A percentile compares a stretch with the other conserved stretches of the same genome.
Conservation (phyloP, 53 echinoderm and acorn worm species). For the Patiria pectinifera region DNA sequence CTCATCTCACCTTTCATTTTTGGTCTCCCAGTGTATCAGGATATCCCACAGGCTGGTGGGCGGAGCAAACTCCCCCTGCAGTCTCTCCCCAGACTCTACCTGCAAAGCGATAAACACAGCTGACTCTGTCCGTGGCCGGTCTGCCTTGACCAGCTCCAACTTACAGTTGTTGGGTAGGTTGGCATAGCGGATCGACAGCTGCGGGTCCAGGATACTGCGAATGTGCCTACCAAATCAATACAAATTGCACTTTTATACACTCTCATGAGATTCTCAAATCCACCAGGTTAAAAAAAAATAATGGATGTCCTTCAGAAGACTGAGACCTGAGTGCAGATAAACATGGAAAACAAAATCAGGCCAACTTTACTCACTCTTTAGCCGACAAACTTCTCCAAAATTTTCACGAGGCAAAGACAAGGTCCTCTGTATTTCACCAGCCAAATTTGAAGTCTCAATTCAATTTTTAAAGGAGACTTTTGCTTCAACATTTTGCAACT, state of each 20-base stretch:
- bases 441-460: too few species aligned
- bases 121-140: conserved; percentile 72
- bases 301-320: too few species aligned
- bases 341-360: too few species aligned
- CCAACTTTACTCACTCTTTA: too few species aligned
- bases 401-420: too few species aligned
- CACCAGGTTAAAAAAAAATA: background rate
- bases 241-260: background rate
- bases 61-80: conserved; percentile 80
- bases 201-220: conserved; percentile 79
- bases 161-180: conserved; percentile 96
- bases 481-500: too few species aligned
- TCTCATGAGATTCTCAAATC: background rate
- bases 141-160: conserved; percentile 87
- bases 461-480: too few species aligned
- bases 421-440: too few species aligned
- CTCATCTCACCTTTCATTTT: conserved; percentile 61
- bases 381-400: too few species aligned
- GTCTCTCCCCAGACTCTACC: conserved; percentile 79
- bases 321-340: too few species aligned
- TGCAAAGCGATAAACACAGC: conserved; percentile 81
- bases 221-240: conserved; percentile 65
- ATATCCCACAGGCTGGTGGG: conserved; percentile 77
- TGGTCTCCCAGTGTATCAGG: conserved; percentile 76
- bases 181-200: conserved; percentile 86